A percentile compares a stretch with the other conserved stretches of the same genome.
Evolutionary conservation across 1,140 invertebrate species (phyloP).

Genomic region (Aphelenchoides fujianensis): DNA sequence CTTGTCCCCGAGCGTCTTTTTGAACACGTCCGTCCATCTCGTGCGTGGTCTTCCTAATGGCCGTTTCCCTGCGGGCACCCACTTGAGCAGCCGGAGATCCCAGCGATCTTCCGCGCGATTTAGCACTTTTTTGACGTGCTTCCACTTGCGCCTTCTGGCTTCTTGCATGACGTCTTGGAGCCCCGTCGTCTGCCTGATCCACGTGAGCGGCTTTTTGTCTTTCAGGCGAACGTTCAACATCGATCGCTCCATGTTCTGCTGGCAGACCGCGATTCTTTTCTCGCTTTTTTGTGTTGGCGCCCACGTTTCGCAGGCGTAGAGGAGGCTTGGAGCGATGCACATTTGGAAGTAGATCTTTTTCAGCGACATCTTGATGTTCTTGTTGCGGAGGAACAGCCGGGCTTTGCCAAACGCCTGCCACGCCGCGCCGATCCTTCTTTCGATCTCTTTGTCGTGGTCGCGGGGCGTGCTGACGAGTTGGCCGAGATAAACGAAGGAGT

Average conservation of each 20-base stretch:
- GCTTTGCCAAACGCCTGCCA: constrained; percentile 17
- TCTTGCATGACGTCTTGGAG: not conserved
- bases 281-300: constrained; percentile 4
- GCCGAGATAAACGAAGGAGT: constrained; percentile 14
- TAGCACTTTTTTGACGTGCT: not conserved
- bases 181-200: not conserved
- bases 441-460: not conserved
- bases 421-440: not conserved
- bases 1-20: not conserved
- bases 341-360: constrained; percentile 12
- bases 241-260: not conserved
- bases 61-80: not conserved
- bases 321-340: constrained; percentile 6
- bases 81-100: not conserved
- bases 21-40: not conserved
- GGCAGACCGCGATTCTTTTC: not conserved
- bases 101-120: not conserved
- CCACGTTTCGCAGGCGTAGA: constrained; percentile 22
- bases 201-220: not conserved
- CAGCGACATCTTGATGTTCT: not conserved
- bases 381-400: not conserved
- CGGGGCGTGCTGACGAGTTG: not conserved
- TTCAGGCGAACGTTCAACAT: not conserved
- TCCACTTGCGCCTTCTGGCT: not conserved
- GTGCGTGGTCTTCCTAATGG: not conserved